These are phyloP conservation scores for Brachyistius frenatus DNA, from an alignment of 2,113 vertebrate species.

Conservation along the genomic window DNA sequence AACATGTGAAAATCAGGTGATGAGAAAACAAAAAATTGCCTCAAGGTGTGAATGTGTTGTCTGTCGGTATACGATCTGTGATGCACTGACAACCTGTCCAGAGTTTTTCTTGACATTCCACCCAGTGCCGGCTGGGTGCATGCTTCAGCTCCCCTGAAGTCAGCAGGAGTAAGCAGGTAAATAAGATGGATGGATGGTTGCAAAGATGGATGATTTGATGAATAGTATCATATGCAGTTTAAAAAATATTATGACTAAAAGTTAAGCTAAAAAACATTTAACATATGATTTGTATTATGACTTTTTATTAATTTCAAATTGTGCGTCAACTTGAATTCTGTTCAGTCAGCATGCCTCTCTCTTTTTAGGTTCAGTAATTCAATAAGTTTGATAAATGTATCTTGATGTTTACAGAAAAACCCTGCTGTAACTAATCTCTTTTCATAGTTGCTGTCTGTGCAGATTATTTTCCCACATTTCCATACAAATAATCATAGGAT, in stretches of 20 bases:
- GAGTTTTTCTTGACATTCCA: conserved; percentile 4
- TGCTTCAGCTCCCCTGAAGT: not conserved
- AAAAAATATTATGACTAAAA: not conserved
- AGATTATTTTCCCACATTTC: conserved; percentile 24
- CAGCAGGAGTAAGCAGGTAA: not conserved
- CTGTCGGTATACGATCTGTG: conserved; percentile 5
- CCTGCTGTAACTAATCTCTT: conserved; percentile 25
- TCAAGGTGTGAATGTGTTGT: not conserved
- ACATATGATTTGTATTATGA: not conserved
- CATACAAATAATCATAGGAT: conserved; percentile 13
- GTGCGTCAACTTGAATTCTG: not conserved
- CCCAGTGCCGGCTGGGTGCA: not conserved
- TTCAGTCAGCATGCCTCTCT: conserved; percentile 5
- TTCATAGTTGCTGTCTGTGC: conserved; percentile 29
- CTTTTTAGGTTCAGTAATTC: conserved; percentile 17
- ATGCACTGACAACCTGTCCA: not conserved
- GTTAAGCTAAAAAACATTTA: not conserved
- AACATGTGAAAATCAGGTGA: not conserved
- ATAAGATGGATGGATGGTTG: not conserved
- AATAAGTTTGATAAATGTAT: conserved; percentile 20
- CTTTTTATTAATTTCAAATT: conserved; percentile 13
- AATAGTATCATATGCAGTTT: not conserved
- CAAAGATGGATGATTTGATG: not conserved
- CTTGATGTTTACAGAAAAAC: conserved; percentile 12
- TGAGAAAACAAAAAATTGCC: conserved; percentile 4